Evolutionary conservation across 2,113 vertebrate genomes (phyloP), one percentile per base, ranked within the genome.

Genomic region (Plestiodon gilberti): DNA sequence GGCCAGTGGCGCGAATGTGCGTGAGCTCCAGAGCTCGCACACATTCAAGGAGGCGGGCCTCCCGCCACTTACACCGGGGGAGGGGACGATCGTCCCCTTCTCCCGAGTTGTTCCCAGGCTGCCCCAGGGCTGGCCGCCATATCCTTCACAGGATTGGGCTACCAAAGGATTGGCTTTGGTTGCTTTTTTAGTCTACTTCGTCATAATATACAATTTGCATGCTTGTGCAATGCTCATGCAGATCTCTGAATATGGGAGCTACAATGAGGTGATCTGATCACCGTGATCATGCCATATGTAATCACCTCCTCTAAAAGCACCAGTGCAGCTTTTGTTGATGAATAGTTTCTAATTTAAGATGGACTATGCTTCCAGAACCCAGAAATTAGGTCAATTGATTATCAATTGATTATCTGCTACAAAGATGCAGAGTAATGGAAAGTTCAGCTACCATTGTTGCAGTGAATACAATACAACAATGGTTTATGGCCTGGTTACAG

Each of bases 361-460:
- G 28, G 20, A 3, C 57, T 59, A 2, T 74, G 20, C 38, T 74
- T 57, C 55, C 55, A 14, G 55, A 57, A 7, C 11, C 17, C 11
- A 57, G 33, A 74, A 38, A 48, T 18, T 64, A 48, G 57, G 20
- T 84, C 70, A 64, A 17, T 22, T 78, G 70, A 78, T 81, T 80
- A 48, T 48, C 43, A 48, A 0, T 35, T 30, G 64, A 81, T 78
- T 81, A 69, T 88, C 80, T 76, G 5, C 33, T 78, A 3, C 52
- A 62, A 18, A 15, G 0, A 9, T 82, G 23, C 15, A n/a, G 78
- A 40, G 10, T 59, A 82, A 86, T 48, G 15, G 59, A 87, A 57
- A 78, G 14, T 76, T 88, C 78, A 83, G 82, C 86, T 89, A 59
- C 87, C 80, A 70, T 73, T 78, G 65, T 81, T 89, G 88, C 85